These are phyloP conservation scores for Erebia palarica DNA, from an alignment of 2,888 invertebrate genomes.

Conservation along the genomic window DNA sequence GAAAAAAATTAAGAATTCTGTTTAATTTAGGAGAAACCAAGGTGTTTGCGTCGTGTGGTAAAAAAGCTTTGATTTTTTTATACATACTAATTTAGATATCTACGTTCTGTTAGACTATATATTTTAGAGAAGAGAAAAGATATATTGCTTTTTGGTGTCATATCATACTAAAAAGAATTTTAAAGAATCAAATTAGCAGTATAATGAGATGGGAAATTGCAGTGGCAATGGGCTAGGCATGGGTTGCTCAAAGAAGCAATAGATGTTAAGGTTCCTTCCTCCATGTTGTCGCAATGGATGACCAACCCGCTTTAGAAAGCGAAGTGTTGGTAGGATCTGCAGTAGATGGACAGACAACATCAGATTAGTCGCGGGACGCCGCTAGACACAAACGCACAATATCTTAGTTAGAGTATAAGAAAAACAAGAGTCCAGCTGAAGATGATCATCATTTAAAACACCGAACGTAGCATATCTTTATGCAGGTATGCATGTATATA, in stretches of 20 bases:
- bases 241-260: too few relatives aligned
- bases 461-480: background rate
- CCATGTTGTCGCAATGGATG: too few relatives aligned
- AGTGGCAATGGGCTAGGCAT: too few relatives aligned
- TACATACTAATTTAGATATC: too few relatives aligned
- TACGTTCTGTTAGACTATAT: too few relatives aligned
- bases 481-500: background rate
- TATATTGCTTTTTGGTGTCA: too few relatives aligned
- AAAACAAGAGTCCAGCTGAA: background rate
- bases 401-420: background rate
- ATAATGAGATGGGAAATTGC: too few relatives aligned
- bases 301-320: too few relatives aligned
- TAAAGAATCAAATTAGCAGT: too few relatives aligned
- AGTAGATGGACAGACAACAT: background rate
- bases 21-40: background rate
- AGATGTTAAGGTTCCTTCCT: too few relatives aligned
- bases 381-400: background rate
- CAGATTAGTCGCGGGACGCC: background rate
- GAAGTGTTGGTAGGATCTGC: background rate
- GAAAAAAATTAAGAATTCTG: conserved; percentile 41
- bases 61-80: background rate
- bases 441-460: background rate
- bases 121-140: too few relatives aligned
- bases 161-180: too few relatives aligned
- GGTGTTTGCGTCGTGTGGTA: background rate